Percentiles rank a stretch among this genome's conserved stretches.
Conservation (phyloP, 1,140 invertebrate genomes). For the Delia radicum region DNA sequence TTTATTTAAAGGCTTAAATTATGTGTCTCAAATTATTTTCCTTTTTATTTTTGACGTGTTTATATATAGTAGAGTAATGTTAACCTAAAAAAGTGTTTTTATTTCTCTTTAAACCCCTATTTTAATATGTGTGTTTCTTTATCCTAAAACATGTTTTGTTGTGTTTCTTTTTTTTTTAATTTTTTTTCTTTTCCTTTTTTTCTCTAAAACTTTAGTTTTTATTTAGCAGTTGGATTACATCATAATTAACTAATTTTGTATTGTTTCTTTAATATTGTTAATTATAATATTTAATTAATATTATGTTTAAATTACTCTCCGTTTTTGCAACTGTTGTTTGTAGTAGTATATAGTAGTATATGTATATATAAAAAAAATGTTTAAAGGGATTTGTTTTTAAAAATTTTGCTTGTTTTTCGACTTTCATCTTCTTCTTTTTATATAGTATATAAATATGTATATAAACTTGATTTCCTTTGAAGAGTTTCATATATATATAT, state of each 20-base stretch:
- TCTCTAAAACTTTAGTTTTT: constrained; percentile 28
- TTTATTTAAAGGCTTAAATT: not conserved
- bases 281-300: constrained; percentile 1
- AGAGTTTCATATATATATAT: constrained; percentile 42
- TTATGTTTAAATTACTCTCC: not conserved
- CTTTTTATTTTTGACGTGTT: not conserved
- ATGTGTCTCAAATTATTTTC: not conserved
- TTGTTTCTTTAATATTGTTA: not conserved
- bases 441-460: constrained; percentile 27
- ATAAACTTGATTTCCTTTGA: constrained; percentile 37
- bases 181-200: constrained; percentile 2
- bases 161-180: constrained; percentile 7
- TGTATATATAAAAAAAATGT: constrained; percentile 32
- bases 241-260: constrained; percentile 32
- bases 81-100: constrained; percentile 8
- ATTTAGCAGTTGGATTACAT: constrained; percentile 37
- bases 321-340: constrained; percentile 13
- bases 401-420: not conserved
- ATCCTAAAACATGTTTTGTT: constrained; percentile 18
- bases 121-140: constrained; percentile 19
- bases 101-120: constrained; percentile 15
- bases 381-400: constrained; percentile 15
- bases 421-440: not conserved
- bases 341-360: not conserved
- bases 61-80: not conserved